These are phyloP conservation scores for Syngnathus typhle DNA, from an alignment of 2,113 vertebrate genomes.

Conservation along the genomic window DNA sequence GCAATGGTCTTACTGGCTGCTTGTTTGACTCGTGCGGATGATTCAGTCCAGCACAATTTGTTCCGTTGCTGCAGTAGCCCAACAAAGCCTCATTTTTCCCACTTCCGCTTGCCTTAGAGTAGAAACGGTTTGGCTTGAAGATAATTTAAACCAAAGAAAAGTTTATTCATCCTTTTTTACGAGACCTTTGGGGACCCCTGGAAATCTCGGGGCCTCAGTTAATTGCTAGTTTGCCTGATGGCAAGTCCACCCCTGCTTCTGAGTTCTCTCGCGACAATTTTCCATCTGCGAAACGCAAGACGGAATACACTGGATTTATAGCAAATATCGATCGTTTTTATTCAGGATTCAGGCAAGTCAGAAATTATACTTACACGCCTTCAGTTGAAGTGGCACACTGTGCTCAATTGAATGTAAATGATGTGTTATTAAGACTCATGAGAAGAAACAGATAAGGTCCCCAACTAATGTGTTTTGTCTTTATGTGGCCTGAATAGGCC, in stretches of 20 bases:
- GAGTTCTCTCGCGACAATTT: neutral
- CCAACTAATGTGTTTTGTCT: no score
- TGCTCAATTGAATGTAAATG: no score
- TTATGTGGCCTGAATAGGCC: neutral
- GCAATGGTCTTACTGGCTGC: no score
- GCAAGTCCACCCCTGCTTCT: neutral
- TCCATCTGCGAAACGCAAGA: neutral
- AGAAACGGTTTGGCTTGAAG: neutral
- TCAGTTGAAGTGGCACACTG: no score
- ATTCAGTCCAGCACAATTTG: neutral
- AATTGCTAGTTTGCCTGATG: neutral
- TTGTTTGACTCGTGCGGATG: neutral
- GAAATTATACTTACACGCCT: no score
- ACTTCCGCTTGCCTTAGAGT: neutral
- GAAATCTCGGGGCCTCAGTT: neutral
- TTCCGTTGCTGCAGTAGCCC: neutral
- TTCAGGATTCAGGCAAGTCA: no score
- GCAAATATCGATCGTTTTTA: no score
- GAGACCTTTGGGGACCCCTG: neutral
- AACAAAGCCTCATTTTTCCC: neutral
- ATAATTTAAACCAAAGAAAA: neutral
- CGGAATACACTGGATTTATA: no score
- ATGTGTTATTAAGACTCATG: no score
- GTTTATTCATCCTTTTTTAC: neutral
- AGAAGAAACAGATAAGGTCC: no score